phyloP scores from a whole-genome alignment of 2,888 invertebrate species.

The Papilio protenor region DNA sequence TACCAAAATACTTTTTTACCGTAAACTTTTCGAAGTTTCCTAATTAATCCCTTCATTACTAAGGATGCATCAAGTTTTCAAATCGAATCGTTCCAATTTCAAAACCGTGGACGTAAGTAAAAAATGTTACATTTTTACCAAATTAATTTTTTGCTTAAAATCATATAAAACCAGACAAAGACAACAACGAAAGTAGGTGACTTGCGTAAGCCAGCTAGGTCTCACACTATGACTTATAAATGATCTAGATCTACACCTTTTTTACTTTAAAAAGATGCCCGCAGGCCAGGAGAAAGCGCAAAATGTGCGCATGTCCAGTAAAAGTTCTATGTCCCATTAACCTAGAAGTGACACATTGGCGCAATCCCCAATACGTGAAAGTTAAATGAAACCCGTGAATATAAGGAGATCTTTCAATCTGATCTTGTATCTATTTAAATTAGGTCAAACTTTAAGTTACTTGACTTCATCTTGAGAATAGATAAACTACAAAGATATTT shows the following conservation, averaged over 20 bases:
- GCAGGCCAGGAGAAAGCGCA: neutral
- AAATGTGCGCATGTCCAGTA: constrained; percentile 19
- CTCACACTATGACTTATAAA: neutral
- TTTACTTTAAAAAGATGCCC: constrained; percentile 1
- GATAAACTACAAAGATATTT: neutral
- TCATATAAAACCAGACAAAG: too few relatives aligned
- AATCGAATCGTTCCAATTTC: neutral
- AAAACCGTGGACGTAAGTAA: neutral
- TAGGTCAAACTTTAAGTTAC: neutral
- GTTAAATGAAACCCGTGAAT: constrained; percentile 34
- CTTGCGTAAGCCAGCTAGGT: neutral
- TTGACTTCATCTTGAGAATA: neutral
- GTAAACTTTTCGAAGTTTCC: neutral
- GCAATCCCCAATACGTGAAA: constrained; percentile 1
- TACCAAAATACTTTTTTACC: neutral
- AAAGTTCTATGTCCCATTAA: constrained; percentile 31
- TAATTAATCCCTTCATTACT: neutral
- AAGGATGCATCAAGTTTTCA: neutral
- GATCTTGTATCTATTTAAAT: constrained; percentile 4
- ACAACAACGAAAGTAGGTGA: constrained; percentile 13
- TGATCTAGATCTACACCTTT: neutral
- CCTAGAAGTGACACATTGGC: constrained; percentile 26
- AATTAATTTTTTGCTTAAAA: neutral
- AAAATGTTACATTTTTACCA: too few relatives aligned
- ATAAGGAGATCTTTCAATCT: neutral